These are phyloP conservation scores for Chelonus insularis DNA, from an alignment of 1,140 invertebrate genomes.

Conservation along the genomic window DNA sequence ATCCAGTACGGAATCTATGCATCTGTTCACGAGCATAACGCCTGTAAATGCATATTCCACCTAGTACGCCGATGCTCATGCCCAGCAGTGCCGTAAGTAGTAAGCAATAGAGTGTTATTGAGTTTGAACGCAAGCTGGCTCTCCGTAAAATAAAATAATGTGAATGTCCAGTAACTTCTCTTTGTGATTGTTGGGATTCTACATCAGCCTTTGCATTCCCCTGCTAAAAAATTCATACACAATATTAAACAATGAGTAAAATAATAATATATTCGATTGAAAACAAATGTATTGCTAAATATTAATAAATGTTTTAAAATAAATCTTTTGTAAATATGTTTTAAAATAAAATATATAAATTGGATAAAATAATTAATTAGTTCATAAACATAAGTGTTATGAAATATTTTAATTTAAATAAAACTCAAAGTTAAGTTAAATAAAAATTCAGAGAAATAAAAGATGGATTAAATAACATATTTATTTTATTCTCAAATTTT, in stretches of 20 bases:
- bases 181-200: slow-evolving; percentile 47
- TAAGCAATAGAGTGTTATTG: slow-evolving; percentile 71
- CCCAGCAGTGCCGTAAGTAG: slow-evolving; percentile 73
- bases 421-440: too few relatives aligned
- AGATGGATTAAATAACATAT: too few relatives aligned
- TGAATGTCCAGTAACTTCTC: slow-evolving; percentile 34
- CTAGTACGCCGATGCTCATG: slow-evolving; percentile 74
- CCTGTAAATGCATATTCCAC: slow-evolving; percentile 77
- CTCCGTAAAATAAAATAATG: slow-evolving; percentile 44
- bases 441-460: too few relatives aligned
- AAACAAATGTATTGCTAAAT: too few relatives aligned
- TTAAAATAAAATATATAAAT: too few relatives aligned
- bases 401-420: too few relatives aligned
- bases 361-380: too few relatives aligned
- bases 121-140: slow-evolving; percentile 57
- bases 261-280: too few relatives aligned
- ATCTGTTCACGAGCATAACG: slow-evolving; percentile 68
- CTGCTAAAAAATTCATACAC: slow-evolving; percentile 33
- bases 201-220: slow-evolving; percentile 46
- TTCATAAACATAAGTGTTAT: too few relatives aligned
- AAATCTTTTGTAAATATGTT: too few relatives aligned
- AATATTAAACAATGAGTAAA: neutral
- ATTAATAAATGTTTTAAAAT: too few relatives aligned
- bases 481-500: too few relatives aligned
- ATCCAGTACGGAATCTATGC: slow-evolving; percentile 65